Conservation (phyloP, 2,797 vertebrate genomes). For the Syngnathus rostellatus region DNA sequence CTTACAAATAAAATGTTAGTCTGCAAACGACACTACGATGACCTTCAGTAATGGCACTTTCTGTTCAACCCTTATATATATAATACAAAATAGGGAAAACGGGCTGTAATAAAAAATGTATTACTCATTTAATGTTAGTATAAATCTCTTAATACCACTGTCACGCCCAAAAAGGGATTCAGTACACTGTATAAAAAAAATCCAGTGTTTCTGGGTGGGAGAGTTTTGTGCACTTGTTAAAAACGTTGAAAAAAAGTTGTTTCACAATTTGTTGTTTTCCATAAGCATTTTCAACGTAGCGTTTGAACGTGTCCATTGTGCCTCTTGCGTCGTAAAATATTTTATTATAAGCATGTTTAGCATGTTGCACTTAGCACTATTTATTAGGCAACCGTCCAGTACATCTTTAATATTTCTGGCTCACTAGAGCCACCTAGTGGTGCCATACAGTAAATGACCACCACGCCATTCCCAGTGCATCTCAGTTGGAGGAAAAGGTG, state of each 20-base stretch:
- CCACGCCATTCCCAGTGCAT: conserved; percentile 19
- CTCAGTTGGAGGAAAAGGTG: background rate
- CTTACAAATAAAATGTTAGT: background rate
- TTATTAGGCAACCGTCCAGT: background rate
- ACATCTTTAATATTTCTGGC: conserved; percentile 17
- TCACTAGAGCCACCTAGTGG: conserved; percentile 48
- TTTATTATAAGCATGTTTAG: background rate
- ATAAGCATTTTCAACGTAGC: background rate
- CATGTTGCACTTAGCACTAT: background rate
- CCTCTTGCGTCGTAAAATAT: conserved; percentile 26
- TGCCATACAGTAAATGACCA: conserved; percentile 21
- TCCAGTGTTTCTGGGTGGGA: too few relatives aligned
- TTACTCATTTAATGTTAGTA: background rate
- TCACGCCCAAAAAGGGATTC: background rate
- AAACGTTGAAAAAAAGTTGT: background rate
- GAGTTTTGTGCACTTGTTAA: background rate
- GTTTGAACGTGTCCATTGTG: conserved; percentile 25
- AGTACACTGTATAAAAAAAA: background rate
- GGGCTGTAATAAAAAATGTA: background rate
- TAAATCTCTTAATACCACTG: background rate
- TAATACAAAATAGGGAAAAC: background rate
- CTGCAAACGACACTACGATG: background rate
- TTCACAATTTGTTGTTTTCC: background rate
- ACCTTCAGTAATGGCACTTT: background rate
- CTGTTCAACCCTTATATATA: background rate